Evolutionary conservation across 2,888 invertebrate genomes (phyloP).

Genomic region (Epinotia nisella): DNA sequence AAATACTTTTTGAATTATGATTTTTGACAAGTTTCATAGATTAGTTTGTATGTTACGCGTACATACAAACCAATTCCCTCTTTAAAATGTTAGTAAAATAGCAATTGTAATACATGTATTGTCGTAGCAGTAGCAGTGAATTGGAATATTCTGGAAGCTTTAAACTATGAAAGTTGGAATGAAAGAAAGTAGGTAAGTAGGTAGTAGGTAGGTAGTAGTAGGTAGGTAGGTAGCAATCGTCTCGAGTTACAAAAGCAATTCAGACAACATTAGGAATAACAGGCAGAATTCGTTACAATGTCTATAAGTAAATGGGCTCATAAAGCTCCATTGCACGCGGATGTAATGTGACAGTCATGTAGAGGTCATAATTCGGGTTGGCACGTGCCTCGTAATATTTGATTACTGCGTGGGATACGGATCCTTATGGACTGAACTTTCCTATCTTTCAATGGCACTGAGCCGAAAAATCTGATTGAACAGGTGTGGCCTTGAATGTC

Average conservation of each 20-base stretch:
- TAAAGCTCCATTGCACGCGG: slow-evolving; percentile 31
- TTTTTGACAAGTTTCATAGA: too few species aligned
- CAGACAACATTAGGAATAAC: background rate
- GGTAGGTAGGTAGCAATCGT: background rate
- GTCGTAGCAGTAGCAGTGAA: too few species aligned
- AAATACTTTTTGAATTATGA: too few species aligned
- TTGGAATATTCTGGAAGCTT: too few species aligned
- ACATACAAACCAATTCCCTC: too few species aligned
- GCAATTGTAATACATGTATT: too few species aligned
- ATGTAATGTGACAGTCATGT: slow-evolving; percentile 33
- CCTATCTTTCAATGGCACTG: slow-evolving; percentile 8
- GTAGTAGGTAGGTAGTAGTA: too few species aligned
- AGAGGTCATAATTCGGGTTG: slow-evolving; percentile 27
- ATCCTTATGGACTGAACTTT: slow-evolving; percentile 15
- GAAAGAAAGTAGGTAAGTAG: too few species aligned
- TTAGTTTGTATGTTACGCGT: too few species aligned
- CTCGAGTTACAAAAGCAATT: background rate
- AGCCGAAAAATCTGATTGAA: slow-evolving; percentile 13
- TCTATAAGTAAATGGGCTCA: slow-evolving; percentile 17
- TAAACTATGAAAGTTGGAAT: too few species aligned
- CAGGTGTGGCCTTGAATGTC: background rate
- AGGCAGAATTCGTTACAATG: slow-evolving; percentile 20
- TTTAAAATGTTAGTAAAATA: too few species aligned
- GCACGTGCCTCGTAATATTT: slow-evolving; percentile 32
- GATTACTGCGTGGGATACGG: slow-evolving; percentile 22